phyloP scores from a whole-genome alignment of 2,113 vertebrate genomes.

The Nesogale talazaci region DNA sequence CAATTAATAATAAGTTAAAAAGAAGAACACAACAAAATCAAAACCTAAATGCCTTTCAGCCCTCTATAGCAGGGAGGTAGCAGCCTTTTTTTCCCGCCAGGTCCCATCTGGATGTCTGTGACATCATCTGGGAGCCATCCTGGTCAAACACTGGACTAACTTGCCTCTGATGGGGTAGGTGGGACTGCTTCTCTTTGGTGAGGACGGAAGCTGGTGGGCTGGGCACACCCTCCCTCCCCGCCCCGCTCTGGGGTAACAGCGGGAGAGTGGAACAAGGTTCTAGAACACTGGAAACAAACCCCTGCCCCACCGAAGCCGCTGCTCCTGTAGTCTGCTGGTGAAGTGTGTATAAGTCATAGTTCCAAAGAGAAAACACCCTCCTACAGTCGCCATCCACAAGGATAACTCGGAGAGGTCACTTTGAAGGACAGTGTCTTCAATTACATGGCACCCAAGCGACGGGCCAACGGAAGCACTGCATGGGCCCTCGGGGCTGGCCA shows the following conservation, averaged over 20 bases:
- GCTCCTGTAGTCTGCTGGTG: slow-evolving; percentile 19
- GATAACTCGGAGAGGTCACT: neutral
- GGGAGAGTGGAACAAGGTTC: neutral
- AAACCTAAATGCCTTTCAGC: slow-evolving; percentile 44
- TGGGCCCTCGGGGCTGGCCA: neutral
- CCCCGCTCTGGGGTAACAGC: neutral
- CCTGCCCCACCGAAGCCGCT: neutral
- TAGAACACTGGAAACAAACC: slow-evolving; percentile 9
- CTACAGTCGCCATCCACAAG: slow-evolving; percentile 13
- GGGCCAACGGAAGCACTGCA: neutral
- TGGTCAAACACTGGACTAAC: no score
- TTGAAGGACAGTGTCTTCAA: neutral
- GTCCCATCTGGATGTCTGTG: no score
- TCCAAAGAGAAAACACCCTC: slow-evolving; percentile 53
- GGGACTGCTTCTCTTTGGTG: no score
- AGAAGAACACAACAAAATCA: no score
- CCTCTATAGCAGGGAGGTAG: neutral
- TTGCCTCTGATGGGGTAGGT: no score
- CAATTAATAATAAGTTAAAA: no score
- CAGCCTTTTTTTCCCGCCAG: no score
- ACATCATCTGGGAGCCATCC: no score
- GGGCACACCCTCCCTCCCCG: no score
- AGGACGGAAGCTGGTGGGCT: no score
- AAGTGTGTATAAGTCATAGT: slow-evolving; percentile 45
- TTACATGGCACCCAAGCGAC: neutral